Base-by-base conservation (phyloP, 1,140 invertebrate species). In the Patella vulgata region DNA sequence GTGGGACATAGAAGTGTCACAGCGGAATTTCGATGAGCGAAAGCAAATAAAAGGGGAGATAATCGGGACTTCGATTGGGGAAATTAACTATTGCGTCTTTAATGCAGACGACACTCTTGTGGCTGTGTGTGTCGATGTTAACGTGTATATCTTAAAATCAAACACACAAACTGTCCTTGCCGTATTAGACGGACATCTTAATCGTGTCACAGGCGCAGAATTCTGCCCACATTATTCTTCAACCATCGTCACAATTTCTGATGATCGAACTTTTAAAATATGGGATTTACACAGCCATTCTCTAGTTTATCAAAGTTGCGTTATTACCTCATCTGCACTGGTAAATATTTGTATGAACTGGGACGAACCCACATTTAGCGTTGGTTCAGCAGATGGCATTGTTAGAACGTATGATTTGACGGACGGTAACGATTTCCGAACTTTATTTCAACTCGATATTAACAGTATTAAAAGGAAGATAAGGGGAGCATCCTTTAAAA, bases 191-290 rank as follows among this genome's bases (percentile, higher is more conserved):
- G 78, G 74, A 23, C 82, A 83, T 40, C 66, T 51, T 21, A 73
- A 66, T 31, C 66, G 44, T 27, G 70, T 83, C 1, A 81, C 73
- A 44, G 70, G 58, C 47, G 74, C 76, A 14, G 73, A 80, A 54
- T 83, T 80, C 55, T 81, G 78, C 66, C 80, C 79, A 3, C 78
- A 80, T 56, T 81, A 80, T 47, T 57, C 71, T 9, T 68, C 73
- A 12, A 82, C 77, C 11, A 53, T 83, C n/a, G 77, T 83, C 46
- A 70, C 79, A 11, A 68, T 77, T 39, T 79, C 78, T 23, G 80
- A 82, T 48, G 82, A 83, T 48, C 57, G 78, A 11, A 80, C 78
- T 48, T 82, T 81, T 59, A 82, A 77, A 64, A 71, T 83, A 4
- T 83, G 82, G 82, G 68, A 82, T 58, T 56, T 80, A 1, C 47